These are phyloP conservation scores for Premnoplex brunnescens DNA, from an alignment of 2,797 vertebrate species.

Conservation along the genomic window DNA sequence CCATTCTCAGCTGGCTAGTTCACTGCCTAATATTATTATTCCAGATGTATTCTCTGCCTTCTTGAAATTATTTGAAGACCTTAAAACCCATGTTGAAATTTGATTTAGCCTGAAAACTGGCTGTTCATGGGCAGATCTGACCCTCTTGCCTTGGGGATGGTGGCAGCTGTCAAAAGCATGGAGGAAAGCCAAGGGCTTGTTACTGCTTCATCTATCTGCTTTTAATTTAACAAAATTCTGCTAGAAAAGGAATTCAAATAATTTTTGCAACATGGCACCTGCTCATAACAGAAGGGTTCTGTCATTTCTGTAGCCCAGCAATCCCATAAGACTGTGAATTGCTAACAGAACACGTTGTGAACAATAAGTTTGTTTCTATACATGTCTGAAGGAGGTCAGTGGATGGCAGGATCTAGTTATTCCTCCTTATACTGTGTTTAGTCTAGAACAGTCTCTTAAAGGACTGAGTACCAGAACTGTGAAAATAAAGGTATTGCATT, in stretches of 20 bases:
- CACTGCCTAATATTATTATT: background rate
- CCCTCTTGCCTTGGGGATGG: background rate
- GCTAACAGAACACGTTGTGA: background rate
- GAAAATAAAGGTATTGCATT: background rate
- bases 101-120: background rate
- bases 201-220: background rate
- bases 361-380: background rate
- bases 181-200: background rate
- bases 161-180: background rate
- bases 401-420: background rate
- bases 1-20: background rate
- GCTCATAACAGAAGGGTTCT: background rate
- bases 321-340: background rate
- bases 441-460: background rate
- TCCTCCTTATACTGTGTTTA: background rate
- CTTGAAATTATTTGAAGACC: conserved; percentile 1
- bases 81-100: background rate
- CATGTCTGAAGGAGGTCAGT: background rate
- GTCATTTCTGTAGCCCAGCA: background rate
- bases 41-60: background rate
- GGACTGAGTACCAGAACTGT: background rate
- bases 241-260: background rate
- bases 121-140: background rate
- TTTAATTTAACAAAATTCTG: background rate
- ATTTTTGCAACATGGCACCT: background rate